Conservation (phyloP, 1,140 invertebrate species). For the Calycopis cecrops region DNA sequence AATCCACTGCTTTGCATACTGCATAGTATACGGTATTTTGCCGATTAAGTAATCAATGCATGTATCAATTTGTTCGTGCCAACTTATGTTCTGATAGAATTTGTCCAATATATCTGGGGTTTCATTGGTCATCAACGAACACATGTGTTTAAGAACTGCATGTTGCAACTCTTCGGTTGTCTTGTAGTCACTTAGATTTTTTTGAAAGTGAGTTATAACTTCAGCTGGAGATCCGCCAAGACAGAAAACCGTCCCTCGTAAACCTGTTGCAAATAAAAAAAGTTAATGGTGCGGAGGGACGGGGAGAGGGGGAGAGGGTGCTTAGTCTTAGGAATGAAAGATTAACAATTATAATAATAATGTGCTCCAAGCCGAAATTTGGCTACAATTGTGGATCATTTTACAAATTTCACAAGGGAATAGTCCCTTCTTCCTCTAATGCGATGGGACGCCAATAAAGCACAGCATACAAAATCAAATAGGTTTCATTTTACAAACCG, state of each 20-base stretch:
- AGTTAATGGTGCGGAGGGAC: no score
- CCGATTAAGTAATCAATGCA: constrained; percentile 35
- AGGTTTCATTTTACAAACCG: no score
- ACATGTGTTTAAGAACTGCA: constrained; percentile 38
- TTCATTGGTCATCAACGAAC: constrained; percentile 29
- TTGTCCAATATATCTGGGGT: constrained; percentile 18
- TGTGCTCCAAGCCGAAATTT: no score
- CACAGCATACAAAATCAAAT: no score
- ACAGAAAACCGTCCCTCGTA: constrained; percentile 26
- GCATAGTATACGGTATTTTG: constrained; percentile 38
- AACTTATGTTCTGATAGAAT: constrained; percentile 21
- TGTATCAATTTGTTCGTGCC: constrained; percentile 38
- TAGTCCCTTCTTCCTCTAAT: no score
- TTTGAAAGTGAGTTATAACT: constrained; percentile 28
- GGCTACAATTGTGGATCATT: no score
- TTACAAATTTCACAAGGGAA: no score
- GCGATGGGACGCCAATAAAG: no score
- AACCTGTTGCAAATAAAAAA: no score
- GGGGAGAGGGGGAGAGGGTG: no score
- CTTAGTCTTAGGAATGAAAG: no score
- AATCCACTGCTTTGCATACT: constrained; percentile 40
- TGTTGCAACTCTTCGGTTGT: constrained; percentile 35
- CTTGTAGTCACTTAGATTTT: constrained; percentile 29
- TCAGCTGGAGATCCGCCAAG: constrained; percentile 40
- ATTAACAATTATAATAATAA: no score